Evolutionary conservation across 2,888 invertebrate genomes (phyloP), one percentile per base, ranked within the genome.

Genomic region (Rhagium mordax): DNA sequence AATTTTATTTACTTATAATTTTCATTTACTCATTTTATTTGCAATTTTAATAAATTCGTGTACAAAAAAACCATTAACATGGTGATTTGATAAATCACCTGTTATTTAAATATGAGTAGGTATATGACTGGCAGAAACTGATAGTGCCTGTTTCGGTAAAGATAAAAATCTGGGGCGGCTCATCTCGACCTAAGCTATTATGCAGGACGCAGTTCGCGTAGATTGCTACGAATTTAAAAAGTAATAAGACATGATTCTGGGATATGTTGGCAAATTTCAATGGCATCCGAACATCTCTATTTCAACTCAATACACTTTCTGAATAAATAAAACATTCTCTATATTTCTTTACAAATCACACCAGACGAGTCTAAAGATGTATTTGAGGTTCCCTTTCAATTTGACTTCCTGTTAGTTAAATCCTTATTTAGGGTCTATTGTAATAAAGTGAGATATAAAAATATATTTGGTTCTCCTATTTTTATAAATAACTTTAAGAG

Each of bases 201-300:
- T 65, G 53, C 29, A 51, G 33, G 65, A 51, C 65, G 65, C 65
- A 21, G 33, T 65, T 65, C 24, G 20, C 61, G 3, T 8, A 27
- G 51, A 65, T 65, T 49, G 64, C 29, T 16, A 49, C 18, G 64
- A 49, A 65, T 65, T 65, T 65, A 51, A 51, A 65, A 65, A 48
- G 64, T 49, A 65, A 65, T 24, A 47, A 47, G 48, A 65, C 48
- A 29, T 41, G 16, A 24, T 13, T 20, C 18, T 13, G n/a, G 10
- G 41, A 61, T 41, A 21, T 21, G 47, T 41, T n/a, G 27, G 61
- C 6, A 61, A 41, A 61, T 61, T 47, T 20, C 21, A 24, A 13
- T 55, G n/a, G 55, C 27, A 16, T 20, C 13, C 20, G 27, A 55
- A 55, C 24, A 27, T 21, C 55, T 15, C 55, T 24, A 55, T 24